These are phyloP conservation scores for Deladenus siricidicola DNA, from an alignment of 2,888 invertebrate genomes.

Conservation along the genomic window DNA sequence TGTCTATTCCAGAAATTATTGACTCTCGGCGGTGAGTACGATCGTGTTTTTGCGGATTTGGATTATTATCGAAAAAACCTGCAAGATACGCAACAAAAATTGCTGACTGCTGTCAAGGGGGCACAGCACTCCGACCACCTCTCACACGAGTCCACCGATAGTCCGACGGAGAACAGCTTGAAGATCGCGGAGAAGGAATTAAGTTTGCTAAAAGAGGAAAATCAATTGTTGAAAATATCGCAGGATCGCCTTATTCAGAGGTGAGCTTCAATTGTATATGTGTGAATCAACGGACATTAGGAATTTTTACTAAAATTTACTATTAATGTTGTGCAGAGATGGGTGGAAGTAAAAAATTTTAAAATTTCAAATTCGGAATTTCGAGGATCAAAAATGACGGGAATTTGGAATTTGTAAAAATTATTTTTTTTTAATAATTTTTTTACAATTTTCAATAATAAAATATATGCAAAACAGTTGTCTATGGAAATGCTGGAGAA, in stretches of 20 bases:
- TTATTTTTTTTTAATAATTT: conserved; percentile 8
- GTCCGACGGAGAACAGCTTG: neutral
- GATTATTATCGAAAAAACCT: conserved; percentile 11
- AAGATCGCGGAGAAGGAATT: conserved; percentile 22
- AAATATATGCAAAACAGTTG: too few relatives aligned
- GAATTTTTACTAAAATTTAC: too few relatives aligned
- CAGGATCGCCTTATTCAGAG: conserved; percentile 41
- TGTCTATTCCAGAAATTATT: conserved; percentile 9
- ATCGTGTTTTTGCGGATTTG: conserved; percentile 14
- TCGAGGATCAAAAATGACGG: too few relatives aligned
- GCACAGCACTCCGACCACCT: conserved; percentile 6
- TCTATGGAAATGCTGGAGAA: too few relatives aligned
- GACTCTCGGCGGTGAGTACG: conserved; percentile 30
- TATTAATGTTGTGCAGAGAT: too few relatives aligned
- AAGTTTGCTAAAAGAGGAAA: conserved; percentile 24
- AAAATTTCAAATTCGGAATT: too few relatives aligned
- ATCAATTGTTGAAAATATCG: conserved; percentile 33
- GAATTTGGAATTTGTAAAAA: too few relatives aligned
- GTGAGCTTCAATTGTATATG: conserved; percentile 18
- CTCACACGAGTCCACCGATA: neutral
- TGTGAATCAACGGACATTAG: neutral
- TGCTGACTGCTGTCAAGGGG: conserved; percentile 10
- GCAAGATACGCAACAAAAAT: conserved; percentile 8
- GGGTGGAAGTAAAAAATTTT: too few relatives aligned
- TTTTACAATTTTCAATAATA: too few relatives aligned